These are phyloP conservation scores for Monochamus alternatus DNA, from an alignment of 2,888 invertebrate species.

Conservation along the genomic window DNA sequence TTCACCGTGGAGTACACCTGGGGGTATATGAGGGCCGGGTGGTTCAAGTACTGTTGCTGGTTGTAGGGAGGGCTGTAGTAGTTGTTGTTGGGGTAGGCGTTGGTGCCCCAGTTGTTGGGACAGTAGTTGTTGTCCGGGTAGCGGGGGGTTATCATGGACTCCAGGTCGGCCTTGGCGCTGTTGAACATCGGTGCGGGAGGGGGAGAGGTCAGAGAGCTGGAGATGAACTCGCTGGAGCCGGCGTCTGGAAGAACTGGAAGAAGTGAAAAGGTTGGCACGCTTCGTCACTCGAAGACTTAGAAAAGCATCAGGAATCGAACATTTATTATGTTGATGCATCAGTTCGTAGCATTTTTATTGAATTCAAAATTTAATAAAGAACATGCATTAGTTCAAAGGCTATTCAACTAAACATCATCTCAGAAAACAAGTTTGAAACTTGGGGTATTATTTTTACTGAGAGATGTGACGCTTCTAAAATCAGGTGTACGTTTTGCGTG, in stretches of 20 bases:
- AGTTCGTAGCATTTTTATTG: too few relatives aligned
- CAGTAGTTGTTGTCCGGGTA: conserved; percentile 72
- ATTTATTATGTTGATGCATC: too few relatives aligned
- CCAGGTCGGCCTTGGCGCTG: conserved; percentile 65
- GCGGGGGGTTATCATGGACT: conserved; percentile 64
- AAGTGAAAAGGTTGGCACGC: neutral
- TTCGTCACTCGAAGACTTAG: neutral
- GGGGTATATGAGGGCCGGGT: conserved; percentile 81
- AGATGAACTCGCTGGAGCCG: conserved; percentile 65
- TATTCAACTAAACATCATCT: too few relatives aligned
- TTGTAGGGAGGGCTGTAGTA: conserved; percentile 79
- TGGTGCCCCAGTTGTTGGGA: conserved; percentile 74
- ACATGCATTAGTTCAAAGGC: too few relatives aligned
- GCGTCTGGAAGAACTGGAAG: conserved; percentile 67
- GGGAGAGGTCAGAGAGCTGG: conserved; percentile 65
- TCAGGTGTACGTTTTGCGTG: too few relatives aligned
- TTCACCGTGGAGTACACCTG: conserved; percentile 85
- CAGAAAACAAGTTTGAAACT: too few relatives aligned
- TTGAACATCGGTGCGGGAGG: conserved; percentile 62
- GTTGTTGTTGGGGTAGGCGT: conserved; percentile 72
- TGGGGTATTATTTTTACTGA: too few relatives aligned
- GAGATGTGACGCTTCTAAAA: too few relatives aligned
- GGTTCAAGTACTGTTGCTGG: conserved; percentile 77
- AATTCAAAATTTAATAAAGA: too few relatives aligned
- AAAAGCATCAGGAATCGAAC: too few relatives aligned